These are phyloP conservation scores for Conchocele bisecta DNA, from an alignment of 2,888 invertebrate genomes.

Conservation along the genomic window DNA sequence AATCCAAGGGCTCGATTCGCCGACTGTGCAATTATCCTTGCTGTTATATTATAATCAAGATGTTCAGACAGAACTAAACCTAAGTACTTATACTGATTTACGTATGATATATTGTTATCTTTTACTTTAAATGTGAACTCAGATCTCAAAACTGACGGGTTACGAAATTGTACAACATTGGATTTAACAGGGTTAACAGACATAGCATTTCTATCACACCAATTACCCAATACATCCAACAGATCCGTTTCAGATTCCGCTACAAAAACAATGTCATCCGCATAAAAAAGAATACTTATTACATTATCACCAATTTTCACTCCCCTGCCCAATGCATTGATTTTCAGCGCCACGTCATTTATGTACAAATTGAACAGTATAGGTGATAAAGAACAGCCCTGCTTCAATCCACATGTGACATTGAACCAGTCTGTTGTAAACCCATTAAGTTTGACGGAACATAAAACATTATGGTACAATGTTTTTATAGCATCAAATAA, in stretches of 20 bases:
- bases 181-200: neutral
- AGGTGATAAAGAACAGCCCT: neutral
- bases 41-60: no score
- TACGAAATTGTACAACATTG: neutral
- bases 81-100: no score
- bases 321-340: neutral
- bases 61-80: no score
- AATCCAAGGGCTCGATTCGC: no score
- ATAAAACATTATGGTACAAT: conserved; percentile 2
- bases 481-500: conserved; percentile 6
- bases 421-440: neutral
- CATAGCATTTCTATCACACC: neutral
- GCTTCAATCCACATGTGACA: neutral
- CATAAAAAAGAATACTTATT: neutral
- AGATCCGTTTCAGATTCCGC: neutral
- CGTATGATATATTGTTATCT: no score
- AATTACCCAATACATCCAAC: neutral
- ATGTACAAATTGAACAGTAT: conserved; percentile 5
- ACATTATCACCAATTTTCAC: neutral
- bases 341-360: neutral
- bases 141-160: no score
- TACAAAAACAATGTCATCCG: neutral
- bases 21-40: no score
- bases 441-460: neutral
- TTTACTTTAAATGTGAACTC: no score